Percentiles rank a stretch among this genome's conserved stretches.
These are phyloP conservation scores for Pristionchus maxplancki DNA, from an alignment of 2,888 invertebrate species.

Conservation along the genomic window DNA sequence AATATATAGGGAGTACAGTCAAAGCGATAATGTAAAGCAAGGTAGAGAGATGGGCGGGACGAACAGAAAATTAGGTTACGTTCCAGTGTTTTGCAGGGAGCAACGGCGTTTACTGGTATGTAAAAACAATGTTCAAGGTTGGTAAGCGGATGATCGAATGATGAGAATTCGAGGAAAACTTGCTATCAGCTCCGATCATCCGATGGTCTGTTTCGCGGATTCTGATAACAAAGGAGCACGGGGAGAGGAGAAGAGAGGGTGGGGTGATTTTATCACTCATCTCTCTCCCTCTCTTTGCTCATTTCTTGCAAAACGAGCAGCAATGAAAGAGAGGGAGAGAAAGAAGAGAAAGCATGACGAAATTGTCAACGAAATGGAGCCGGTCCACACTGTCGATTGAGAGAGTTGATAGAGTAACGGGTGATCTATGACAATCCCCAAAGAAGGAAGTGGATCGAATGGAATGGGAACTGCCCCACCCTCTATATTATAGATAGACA, in stretches of 20 bases:
- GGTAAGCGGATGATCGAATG: background rate
- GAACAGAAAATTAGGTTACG: background rate
- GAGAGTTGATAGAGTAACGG: background rate
- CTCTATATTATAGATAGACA: background rate
- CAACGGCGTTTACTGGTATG: background rate
- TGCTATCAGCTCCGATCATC: background rate
- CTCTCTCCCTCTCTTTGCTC: background rate
- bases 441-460: background rate
- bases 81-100: background rate
- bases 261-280: slow-evolving; percentile 31
- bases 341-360: background rate
- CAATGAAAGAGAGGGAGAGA: background rate
- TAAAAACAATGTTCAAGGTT: background rate
- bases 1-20: background rate
- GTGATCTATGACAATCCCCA: background rate
- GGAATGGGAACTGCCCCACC: background rate
- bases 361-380: slow-evolving; percentile 39
- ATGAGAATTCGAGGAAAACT: background rate
- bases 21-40: background rate
- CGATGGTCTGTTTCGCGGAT: slow-evolving; percentile 13
- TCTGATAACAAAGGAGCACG: background rate
- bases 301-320: slow-evolving; percentile 16
- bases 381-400: background rate
- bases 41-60: background rate
- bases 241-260: background rate